phyloP scores from a whole-genome alignment of 1,140 invertebrate species.

The Hylyphantes graminicola region DNA sequence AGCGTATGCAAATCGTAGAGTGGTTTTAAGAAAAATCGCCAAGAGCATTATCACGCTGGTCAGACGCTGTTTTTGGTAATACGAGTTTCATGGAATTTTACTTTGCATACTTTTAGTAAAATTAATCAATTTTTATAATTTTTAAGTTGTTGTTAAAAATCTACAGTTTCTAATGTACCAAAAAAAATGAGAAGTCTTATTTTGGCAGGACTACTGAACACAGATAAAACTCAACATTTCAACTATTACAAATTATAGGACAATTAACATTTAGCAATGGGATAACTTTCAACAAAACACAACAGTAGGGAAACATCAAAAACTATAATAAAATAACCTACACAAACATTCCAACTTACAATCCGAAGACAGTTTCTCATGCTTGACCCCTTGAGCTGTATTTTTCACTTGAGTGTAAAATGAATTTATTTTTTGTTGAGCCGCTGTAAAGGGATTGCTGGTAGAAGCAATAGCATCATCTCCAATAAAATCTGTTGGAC shows the following conservation, averaged over 20 bases:
- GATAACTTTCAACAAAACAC: neutral
- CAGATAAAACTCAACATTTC: neutral
- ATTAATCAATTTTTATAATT: too few relatives aligned
- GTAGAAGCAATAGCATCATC: slow-evolving; percentile 12
- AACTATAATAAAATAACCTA: neutral
- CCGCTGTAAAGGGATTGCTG: slow-evolving; percentile 24
- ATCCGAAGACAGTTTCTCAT: slow-evolving; percentile 33
- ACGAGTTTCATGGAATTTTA: too few relatives aligned
- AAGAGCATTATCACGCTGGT: too few relatives aligned
- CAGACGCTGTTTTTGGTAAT: too few relatives aligned
- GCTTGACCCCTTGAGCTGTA: slow-evolving; percentile 5
- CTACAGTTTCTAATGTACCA: too few relatives aligned
- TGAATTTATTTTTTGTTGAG: slow-evolving; percentile 49
- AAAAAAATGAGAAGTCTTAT: too few relatives aligned
- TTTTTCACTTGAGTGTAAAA: slow-evolving; percentile 50
- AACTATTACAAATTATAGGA: neutral
- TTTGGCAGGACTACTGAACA: neutral
- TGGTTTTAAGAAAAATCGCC: too few relatives aligned
- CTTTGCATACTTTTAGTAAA: too few relatives aligned
- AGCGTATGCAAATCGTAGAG: too few relatives aligned
- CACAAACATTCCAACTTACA: neutral
- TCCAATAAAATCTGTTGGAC: slow-evolving; percentile 45
- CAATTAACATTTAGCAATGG: neutral
- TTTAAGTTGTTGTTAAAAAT: too few relatives aligned
- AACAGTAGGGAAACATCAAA: neutral